Base-by-base conservation (phyloP, 1,140 invertebrate genomes). In the Drosophila miranda region DNA sequence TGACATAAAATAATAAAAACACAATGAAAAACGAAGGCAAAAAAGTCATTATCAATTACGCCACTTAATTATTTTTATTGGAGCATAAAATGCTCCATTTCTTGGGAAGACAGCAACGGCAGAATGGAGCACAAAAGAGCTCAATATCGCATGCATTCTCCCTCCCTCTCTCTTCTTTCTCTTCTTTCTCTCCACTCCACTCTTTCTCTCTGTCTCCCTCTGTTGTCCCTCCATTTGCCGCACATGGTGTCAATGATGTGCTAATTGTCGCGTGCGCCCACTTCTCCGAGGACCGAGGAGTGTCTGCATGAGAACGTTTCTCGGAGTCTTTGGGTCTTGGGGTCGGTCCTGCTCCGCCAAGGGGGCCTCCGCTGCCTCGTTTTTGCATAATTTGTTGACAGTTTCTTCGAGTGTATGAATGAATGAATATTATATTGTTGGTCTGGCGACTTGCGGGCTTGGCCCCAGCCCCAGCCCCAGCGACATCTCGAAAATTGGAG, bases 11-110 rank as follows among this genome's bases (percentile, higher is more conserved):
- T 49, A 55, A 60, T 60, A 58, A 53, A 57, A 69, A 34, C 56
- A 66, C 55, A 66, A 59, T 51, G 28, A 66, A 62, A 78, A 73
- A 58, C 63, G 13, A 43, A 53, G 49, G 58, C 53, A 67, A 82
- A 72, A 75, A 75, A 86, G 78, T 81, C 81, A 86, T 86, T 86
- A 87, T 86, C 81, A 86, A 86, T 86, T 86, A 86, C 82, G 81
- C 69, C 81, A 86, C 81, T 86, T 86, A 86, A 86, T 86, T 86
- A 86, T 87, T 87, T 86, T 81, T 86, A 86, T 86, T 86, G 82
- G 81, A 86, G 81, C 82, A 87, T 86, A 87, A 86, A 86, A 87
- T 86, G 81, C 78, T 82, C 81, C 81, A 86, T 86, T 86, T 87
- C 82, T 78, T 78, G 72, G 58, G 46, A 55, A 38, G 53, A 55